Evolutionary conservation across 1,140 invertebrate species (phyloP).

Genomic region (Chionoecetes opilio): DNA sequence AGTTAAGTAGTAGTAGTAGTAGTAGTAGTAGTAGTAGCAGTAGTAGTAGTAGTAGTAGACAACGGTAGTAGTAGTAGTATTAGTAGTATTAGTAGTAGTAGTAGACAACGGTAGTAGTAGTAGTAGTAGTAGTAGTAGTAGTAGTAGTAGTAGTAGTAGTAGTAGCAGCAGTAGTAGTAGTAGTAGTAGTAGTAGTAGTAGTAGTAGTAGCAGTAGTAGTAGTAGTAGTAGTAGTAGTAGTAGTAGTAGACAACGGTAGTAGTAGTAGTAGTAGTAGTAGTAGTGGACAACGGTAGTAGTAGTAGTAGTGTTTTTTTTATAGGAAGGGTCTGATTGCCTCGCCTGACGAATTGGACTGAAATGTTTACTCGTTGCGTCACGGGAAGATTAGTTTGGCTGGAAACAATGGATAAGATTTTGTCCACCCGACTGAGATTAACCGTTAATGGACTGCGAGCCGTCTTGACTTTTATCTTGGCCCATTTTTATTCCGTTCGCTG

Average conservation of each 20-base stretch:
- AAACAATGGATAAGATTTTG: conserved; percentile 30
- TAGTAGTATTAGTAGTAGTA: too few relatives aligned
- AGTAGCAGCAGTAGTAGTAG: too few relatives aligned
- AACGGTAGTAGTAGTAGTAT: too few relatives aligned
- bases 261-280: neutral
- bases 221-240: too few relatives aligned
- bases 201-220: too few relatives aligned
- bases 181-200: too few relatives aligned
- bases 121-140: too few relatives aligned
- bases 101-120: neutral
- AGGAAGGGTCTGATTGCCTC: neutral
- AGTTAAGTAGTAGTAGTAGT: too few relatives aligned
- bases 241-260: neutral
- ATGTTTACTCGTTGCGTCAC: conserved; percentile 1
- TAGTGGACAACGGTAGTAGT: neutral
- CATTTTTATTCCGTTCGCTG: neutral
- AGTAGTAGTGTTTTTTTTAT: too few relatives aligned
- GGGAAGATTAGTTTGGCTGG: neutral
- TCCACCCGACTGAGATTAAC: conserved; percentile 25
- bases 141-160: too few relatives aligned
- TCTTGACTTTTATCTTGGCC: neutral
- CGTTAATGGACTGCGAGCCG: neutral
- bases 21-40: too few relatives aligned
- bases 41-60: too few relatives aligned
- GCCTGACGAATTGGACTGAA: neutral